These are phyloP conservation scores for Leucoma salicis DNA, from an alignment of 2,888 invertebrate genomes.

Conservation along the genomic window DNA sequence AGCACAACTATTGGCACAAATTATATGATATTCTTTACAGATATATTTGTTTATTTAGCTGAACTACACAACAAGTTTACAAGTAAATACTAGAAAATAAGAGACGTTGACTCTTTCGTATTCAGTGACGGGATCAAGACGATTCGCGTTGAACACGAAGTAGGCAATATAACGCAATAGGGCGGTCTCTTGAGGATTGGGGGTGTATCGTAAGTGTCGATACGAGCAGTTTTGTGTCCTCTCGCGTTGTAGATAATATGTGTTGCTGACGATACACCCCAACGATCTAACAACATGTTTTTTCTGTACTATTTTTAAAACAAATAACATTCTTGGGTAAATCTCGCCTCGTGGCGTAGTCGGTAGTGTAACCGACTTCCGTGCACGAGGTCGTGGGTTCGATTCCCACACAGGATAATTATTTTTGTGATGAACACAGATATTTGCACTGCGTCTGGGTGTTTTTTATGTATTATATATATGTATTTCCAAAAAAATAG, in stretches of 20 bases:
- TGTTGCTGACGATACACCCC: slow-evolving; percentile 33
- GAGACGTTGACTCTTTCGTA: slow-evolving; percentile 21
- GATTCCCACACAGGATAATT: too few species aligned
- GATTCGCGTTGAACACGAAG: slow-evolving; percentile 39
- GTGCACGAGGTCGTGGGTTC: too few species aligned
- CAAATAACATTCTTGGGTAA: too few species aligned
- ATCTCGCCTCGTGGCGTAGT: too few species aligned
- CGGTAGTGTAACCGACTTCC: too few species aligned
- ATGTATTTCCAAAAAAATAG: too few species aligned
- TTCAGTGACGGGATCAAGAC: slow-evolving; percentile 51
- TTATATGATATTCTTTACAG: too few species aligned
- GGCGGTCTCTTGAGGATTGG: slow-evolving; percentile 50
- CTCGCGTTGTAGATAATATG: slow-evolving; percentile 47
- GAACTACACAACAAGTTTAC: slow-evolving; percentile 10
- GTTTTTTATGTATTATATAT: too few species aligned
- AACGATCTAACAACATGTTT: slow-evolving; percentile 27
- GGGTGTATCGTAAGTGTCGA: slow-evolving; percentile 56
- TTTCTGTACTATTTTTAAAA: background rate
- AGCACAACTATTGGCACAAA: too few species aligned
- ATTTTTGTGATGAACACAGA: too few species aligned
- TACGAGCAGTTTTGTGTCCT: slow-evolving; percentile 58
- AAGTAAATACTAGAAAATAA: background rate
- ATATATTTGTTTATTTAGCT: too few species aligned
- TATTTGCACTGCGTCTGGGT: too few species aligned
- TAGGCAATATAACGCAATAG: slow-evolving; percentile 51